Evolutionary conservation across 1,140 invertebrate genomes (phyloP).

Genomic region (Ceratosolen solmsi): DNA sequence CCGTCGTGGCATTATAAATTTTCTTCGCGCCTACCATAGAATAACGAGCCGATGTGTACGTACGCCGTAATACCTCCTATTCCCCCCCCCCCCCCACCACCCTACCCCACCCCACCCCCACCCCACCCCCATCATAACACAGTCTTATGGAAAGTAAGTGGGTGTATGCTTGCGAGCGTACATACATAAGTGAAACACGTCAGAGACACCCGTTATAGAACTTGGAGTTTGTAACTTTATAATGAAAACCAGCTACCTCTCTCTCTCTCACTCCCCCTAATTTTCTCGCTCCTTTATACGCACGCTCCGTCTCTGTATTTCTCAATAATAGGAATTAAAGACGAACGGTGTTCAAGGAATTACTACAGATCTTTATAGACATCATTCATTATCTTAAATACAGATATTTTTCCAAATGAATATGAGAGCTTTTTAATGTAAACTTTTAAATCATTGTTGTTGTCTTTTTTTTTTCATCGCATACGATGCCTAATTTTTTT

Average conservation of each 20-base stretch:
- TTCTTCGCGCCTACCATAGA: slow-evolving; percentile 36
- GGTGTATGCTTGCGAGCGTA: background rate
- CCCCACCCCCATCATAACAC: too few species aligned
- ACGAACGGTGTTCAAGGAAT: too few species aligned
- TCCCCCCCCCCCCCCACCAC: too few species aligned
- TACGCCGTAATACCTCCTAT: background rate
- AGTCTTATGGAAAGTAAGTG: slow-evolving; percentile 8
- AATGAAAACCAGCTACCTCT: background rate
- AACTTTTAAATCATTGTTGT: too few species aligned
- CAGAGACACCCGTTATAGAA: slow-evolving; percentile 15
- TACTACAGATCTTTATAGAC: too few species aligned
- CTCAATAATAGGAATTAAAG: slow-evolving; percentile 6
- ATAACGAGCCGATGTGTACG: background rate
- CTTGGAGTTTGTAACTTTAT: slow-evolving; percentile 32
- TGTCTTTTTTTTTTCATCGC: too few species aligned
- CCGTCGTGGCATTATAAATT: slow-evolving; percentile 35
- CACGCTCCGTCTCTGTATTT: background rate
- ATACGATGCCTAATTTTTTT: too few species aligned
- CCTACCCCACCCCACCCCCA: too few species aligned
- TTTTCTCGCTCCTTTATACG: background rate
- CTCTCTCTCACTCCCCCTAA: background rate
- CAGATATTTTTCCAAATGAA: too few species aligned
- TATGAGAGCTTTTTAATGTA: too few species aligned
- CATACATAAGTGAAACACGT: background rate
- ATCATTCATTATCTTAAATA: too few species aligned